Evolutionary conservation across 1,140 invertebrate species (phyloP), one percentile per base, ranked within the genome.

Genomic region (Notospermus geniculatus): DNA sequence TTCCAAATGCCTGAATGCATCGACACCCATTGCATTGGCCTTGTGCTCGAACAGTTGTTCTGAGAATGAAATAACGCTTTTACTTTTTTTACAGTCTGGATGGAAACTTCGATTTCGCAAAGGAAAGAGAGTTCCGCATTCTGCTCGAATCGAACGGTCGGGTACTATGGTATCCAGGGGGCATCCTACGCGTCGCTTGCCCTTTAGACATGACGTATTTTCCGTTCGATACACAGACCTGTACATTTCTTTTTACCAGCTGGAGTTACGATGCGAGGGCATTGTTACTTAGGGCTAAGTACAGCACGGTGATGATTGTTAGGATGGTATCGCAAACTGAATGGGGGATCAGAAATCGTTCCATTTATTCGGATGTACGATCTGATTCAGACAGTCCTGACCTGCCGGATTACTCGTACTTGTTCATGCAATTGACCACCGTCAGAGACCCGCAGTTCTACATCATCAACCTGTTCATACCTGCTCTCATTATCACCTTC

Each of bases 151-250:
- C 92, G 78, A 95, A 93, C 81, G 95, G 95, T n/a, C 92, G 91
- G 82, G 93, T 97, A 45, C 85, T 89, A 52, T 97, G 94, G 94
- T 93, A 95, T 76, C 93, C 94, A 41, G 93, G 93, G 23, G 94
- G 93, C 4, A 97, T 97, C 75, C 96, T 97, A 77, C 96, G 96
- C 76, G 95, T 93, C 1, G 94, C 92, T 1, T 98, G 95, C 57
- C 59, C 59, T 27, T 67, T 69, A 59, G 92, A 96, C 75, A 95
- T 96, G 11, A 68, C 66, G 1, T 70, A 63, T 55, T 73, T 67
- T 62, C 70, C 93, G 1, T 97, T 96, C 76, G 94, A 97, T 83
- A 63, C 93, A 79, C 94, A 97, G 79, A 92, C 90, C 25, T 97
- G 94, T 81, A 90, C 91, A 80, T 93, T 97, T 91, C 94, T 94